phyloP scores from a whole-genome alignment of 2,797 vertebrate genomes.

The Tauraco hartlaubi region DNA sequence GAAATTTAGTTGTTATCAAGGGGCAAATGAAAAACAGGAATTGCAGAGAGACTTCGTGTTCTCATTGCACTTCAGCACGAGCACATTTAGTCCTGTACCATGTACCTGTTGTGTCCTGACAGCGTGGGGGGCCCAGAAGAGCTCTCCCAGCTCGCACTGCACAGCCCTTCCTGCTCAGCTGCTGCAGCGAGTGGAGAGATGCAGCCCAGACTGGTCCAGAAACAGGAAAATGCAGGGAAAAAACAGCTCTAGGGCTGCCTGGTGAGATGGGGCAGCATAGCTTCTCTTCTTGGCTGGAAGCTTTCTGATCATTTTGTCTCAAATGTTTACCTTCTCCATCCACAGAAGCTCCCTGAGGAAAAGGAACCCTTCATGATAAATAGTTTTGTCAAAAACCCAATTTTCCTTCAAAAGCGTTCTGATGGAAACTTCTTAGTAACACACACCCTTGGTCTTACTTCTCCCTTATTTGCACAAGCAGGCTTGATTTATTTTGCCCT shows the following conservation, averaged over 20 bases:
- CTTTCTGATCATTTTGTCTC: not conserved
- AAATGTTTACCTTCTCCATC: not conserved
- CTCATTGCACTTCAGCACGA: not conserved
- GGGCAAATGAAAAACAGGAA: not conserved
- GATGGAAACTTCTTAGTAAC: not conserved
- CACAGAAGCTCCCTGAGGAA: not conserved
- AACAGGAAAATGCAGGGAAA: not conserved
- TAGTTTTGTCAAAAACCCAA: constrained; percentile 14
- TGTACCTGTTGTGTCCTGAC: accelerated
- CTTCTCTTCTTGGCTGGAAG: not conserved
- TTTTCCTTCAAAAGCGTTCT: not conserved
- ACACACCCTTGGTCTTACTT: not conserved
- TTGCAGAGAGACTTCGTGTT: not conserved
- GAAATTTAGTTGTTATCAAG: not conserved
- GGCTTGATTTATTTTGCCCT: constrained; percentile 26
- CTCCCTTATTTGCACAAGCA: constrained; percentile 21
- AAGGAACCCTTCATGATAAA: not conserved
- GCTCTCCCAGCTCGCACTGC: not conserved
- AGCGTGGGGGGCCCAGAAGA: not conserved
- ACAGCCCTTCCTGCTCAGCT: not conserved
- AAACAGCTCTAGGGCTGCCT: not conserved
- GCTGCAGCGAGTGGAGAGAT: not conserved
- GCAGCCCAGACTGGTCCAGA: not conserved
- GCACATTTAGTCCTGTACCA: accelerated
- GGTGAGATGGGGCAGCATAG: not conserved